These are phyloP conservation scores for Thereva unica DNA, from an alignment of 2,888 invertebrate species.

Conservation along the genomic window DNA sequence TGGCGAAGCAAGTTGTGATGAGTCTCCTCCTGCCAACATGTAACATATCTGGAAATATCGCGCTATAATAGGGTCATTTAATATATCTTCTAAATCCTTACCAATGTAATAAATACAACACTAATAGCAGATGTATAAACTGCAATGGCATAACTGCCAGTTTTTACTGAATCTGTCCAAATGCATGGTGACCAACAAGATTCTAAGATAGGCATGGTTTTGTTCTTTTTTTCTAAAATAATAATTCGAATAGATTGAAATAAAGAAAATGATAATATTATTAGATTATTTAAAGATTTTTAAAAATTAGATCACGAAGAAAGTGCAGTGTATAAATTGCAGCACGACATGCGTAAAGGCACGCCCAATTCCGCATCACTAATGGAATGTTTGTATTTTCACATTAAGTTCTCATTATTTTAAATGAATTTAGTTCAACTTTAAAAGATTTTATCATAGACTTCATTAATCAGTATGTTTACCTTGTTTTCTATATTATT, in stretches of 20 bases:
- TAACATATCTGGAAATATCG: constrained; percentile 62
- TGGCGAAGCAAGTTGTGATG: constrained; percentile 85
- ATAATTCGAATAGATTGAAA: background rate
- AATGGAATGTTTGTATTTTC: background rate
- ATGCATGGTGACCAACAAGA: constrained; percentile 90
- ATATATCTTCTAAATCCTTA: constrained; percentile 38
- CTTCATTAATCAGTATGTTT: too few species aligned
- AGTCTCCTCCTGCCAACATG: constrained; percentile 85
- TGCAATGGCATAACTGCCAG: constrained; percentile 78
- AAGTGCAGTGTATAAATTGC: too few species aligned
- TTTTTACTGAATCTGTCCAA: constrained; percentile 78
- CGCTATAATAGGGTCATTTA: background rate
- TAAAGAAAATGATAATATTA: too few species aligned
- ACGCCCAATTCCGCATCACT: constrained; percentile 8
- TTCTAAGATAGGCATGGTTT: constrained; percentile 70
- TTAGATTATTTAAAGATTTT: too few species aligned
- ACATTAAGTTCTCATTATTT: too few species aligned
- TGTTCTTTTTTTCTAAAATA: background rate
- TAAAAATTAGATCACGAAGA: too few species aligned
- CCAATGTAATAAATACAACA: constrained; percentile 71
- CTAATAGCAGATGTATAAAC: constrained; percentile 77
- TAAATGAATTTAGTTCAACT: too few species aligned
- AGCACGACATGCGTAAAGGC: background rate
- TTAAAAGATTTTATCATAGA: too few species aligned
- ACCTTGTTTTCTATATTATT: too few species aligned